Base-by-base conservation (phyloP, 2,888 invertebrate genomes). In the Mythimna loreyi region DNA sequence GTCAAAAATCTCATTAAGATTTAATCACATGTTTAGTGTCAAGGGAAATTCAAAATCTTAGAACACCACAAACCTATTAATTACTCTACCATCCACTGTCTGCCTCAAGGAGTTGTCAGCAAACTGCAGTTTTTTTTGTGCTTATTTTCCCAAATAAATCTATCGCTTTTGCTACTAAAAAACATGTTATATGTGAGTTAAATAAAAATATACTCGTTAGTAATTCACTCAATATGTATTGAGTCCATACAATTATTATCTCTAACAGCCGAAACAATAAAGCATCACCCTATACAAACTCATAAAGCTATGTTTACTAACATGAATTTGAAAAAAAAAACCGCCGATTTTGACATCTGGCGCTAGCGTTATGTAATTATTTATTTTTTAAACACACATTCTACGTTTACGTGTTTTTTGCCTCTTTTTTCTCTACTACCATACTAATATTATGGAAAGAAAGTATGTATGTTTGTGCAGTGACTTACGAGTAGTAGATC, bases 231-330 rank as follows among this genome's bases (percentile, higher is more conserved):
- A 5, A 45, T 8, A 7, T 2, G 6, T 45, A n/a, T n/a, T 45
- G n/a, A 45, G 2, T 45, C 43, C 8, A 47, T 11, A 47, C 23
- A 25, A n/a, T 23, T 25, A 28, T 43, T 52, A 1, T 52, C 28
- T 55, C 9, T 36, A 55, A 55, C 36, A 23, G 19, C 8, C 3
- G 9, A 43, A 21, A 16, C n/a, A 63, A 67, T 67, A 53, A 67
- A 56, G 55, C 43, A 77, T 36, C 93, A 92, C 63, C 88, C 93
- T 91, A 74, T 94, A 89, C 62, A 67, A 68, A 55, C 72, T 83
- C 89, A 90, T 92, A 87, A 91, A 90, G 87, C 86, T 81, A 74
- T 94, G 94, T 94, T 95, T 95, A 95, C 93, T 89, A 93, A 93
- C 91, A 92, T 90, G 90, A 88, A 86, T 61, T 74, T 85, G 87